These are phyloP conservation scores for Meleagris gallopavo DNA, from an alignment of 2,113 vertebrate genomes.

Conservation along the genomic window DNA sequence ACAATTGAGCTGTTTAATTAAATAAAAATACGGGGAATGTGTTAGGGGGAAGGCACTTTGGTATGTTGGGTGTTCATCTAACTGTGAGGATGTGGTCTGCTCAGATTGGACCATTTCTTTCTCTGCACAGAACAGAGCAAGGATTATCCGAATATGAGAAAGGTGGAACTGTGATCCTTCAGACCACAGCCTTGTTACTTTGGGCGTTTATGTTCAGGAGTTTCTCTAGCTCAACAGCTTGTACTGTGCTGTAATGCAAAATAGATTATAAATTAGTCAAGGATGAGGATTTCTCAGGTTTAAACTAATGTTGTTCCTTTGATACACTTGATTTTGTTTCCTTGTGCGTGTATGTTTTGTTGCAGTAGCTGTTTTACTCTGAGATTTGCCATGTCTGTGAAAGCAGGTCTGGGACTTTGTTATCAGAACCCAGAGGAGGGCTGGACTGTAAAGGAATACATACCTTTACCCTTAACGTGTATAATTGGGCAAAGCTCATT, in stretches of 20 bases:
- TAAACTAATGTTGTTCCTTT: background rate
- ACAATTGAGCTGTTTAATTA: slow-evolving; percentile 50
- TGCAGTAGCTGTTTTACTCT: background rate
- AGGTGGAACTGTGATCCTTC: slow-evolving; percentile 44
- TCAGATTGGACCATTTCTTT: slow-evolving; percentile 43
- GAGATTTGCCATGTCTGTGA: background rate
- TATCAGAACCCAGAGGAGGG: background rate
- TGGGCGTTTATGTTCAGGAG: slow-evolving; percentile 12
- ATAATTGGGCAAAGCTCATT: background rate
- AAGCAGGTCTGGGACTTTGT: background rate
- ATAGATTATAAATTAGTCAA: slow-evolving; percentile 12
- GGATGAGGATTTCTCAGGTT: background rate
- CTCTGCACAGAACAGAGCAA: slow-evolving; percentile 52
- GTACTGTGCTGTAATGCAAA: slow-evolving; percentile 25
- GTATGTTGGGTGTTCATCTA: slow-evolving; percentile 41
- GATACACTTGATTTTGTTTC: background rate
- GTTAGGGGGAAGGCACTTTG: background rate
- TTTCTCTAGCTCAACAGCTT: slow-evolving; percentile 35
- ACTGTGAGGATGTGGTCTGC: slow-evolving; percentile 35
- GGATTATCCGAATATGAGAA: slow-evolving; percentile 18
- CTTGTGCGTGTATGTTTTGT: background rate
- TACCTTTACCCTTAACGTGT: background rate
- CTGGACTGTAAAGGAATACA: background rate
- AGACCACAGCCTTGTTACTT: background rate
- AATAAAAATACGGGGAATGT: slow-evolving; percentile 38